phyloP scores from a whole-genome alignment of 2,797 vertebrate genomes.

The Dermochelys coriacea region DNA sequence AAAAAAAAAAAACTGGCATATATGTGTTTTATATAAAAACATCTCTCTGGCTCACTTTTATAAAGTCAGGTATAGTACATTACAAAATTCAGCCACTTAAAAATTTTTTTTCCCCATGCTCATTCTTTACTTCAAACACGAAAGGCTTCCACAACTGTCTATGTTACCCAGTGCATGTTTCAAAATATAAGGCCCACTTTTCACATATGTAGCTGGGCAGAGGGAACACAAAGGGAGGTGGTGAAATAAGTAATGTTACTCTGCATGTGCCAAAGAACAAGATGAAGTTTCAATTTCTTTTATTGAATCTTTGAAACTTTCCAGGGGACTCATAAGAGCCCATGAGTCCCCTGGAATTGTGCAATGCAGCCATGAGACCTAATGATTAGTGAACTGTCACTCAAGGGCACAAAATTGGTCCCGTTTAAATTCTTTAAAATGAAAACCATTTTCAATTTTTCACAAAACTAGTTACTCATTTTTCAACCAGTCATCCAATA shows the following conservation, averaged over 20 bases:
- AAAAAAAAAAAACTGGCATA: background rate
- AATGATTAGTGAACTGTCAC: background rate
- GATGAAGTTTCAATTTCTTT: background rate
- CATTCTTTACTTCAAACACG: background rate
- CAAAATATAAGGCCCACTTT: background rate
- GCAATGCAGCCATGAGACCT: background rate
- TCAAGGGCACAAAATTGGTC: background rate
- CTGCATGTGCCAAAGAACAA: background rate
- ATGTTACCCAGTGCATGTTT: background rate
- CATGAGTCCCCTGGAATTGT: background rate
- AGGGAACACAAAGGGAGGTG: background rate
- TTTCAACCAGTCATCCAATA: background rate
- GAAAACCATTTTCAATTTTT: background rate
- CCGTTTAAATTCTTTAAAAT: background rate
- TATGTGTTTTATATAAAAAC: background rate
- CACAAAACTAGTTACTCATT: background rate
- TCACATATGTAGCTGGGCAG: background rate
- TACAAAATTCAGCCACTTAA: background rate
- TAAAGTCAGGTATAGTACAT: background rate
- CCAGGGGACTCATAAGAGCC: background rate
- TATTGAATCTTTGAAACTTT: background rate
- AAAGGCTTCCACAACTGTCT: background rate
- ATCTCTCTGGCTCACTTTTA: background rate
- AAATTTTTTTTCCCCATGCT: background rate
- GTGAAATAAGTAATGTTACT: background rate